Percentiles rank a stretch among this genome's conserved stretches.
Evolutionary conservation across 1,140 invertebrate species (phyloP).

Genomic region (Micrasema minimum): DNA sequence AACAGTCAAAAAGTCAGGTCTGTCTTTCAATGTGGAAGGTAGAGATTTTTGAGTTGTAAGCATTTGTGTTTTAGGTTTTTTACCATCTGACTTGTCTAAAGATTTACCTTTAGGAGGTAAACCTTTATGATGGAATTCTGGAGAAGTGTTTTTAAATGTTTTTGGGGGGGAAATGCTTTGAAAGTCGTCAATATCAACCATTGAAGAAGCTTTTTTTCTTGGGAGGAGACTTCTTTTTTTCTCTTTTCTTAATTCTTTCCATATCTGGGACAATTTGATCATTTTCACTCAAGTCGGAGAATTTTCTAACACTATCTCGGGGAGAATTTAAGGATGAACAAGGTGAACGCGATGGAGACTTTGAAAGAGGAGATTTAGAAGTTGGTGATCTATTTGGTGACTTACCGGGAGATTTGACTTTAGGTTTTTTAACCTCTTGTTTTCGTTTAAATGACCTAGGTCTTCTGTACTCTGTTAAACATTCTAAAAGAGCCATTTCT

Average conservation of each 20-base stretch:
- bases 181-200: conserved; percentile 58
- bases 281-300: conserved; percentile 66
- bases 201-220: conserved; percentile 62
- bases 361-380: conserved; percentile 63
- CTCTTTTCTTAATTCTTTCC: conserved; percentile 65
- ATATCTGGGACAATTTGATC: conserved; percentile 73
- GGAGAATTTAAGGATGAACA: conserved; percentile 66
- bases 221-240: conserved; percentile 63
- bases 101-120: conserved; percentile 60
- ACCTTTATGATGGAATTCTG: conserved; percentile 41
- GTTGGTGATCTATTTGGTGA: conserved; percentile 52
- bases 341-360: conserved; percentile 65
- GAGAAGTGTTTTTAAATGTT: conserved; percentile 41
- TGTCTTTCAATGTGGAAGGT: conserved; percentile 64
- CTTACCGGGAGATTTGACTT: conserved; percentile 51
- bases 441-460: conserved; percentile 65
- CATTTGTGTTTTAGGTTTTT: conserved; percentile 61
- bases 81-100: conserved; percentile 63
- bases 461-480: conserved; percentile 63
- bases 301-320: conserved; percentile 64
- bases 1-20: conserved; percentile 67
- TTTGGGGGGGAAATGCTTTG: conserved; percentile 48
- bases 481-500: conserved; percentile 67
- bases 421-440: conserved; percentile 62
- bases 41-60: conserved; percentile 64